Base-by-base conservation (phyloP, 2,888 invertebrate genomes). In the Colletes collaris region DNA sequence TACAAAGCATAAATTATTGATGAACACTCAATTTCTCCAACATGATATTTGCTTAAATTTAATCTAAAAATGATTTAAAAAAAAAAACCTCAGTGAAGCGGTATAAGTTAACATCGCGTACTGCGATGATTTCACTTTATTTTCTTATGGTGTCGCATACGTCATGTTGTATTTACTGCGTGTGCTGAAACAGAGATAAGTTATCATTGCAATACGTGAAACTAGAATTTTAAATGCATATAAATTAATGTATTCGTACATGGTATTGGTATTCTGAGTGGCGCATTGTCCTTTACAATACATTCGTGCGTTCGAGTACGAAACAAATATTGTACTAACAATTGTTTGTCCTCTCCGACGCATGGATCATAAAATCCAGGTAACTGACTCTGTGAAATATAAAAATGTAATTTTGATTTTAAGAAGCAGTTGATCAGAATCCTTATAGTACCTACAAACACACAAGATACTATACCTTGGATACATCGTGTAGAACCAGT, bases 321-420 rank as follows among this genome's bases (percentile, higher is more conserved):
- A 94, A 96, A 98, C 91, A 95, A 95, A 93, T 99, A 99, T 89
- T 97, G 96, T 83, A 99, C 95, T 68, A 96, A 95, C 37, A 99
- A 94, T 89, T 95, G 95, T 93, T 99, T 99, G 46, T 97, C 96
- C 88, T 99, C 98, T 0, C 98, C 98, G 68, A 97, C 95, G 85
- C 98, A 98, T 0, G 99, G 98, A 93, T 99, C 99, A 93, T 97
- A 99, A 93, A 99, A 99, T 46, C 99, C 99, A 11, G 99, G 98
- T 82, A 99, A 93, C 91, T 98, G 98, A 92, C 97, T 96, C 99
- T 99, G 93, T 16, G 11, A 6, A 56, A 58, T 1, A 27, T 63
- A 3, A 3, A n/a, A 46, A 50, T 0, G 13, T 27, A 50, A n/a
- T 19, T 44, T 27, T 62, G 16, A 8, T 60, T n/a, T 10, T 27